Conservation (phyloP, 2,888 invertebrate genomes). For the Tetragnatha montana region DNA sequence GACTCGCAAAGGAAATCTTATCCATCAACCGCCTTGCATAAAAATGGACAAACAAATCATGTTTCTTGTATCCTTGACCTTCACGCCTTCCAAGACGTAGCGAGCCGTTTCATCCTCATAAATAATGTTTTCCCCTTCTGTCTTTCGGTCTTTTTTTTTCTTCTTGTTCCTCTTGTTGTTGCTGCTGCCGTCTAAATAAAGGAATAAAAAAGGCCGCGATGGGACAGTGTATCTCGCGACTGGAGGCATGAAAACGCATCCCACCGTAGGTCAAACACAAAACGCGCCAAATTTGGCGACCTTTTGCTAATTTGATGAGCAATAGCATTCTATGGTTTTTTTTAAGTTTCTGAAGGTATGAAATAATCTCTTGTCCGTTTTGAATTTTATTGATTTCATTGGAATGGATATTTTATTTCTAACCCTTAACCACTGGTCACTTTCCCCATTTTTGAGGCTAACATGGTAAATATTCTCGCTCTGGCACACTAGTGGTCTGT, state of each 20-base stretch:
- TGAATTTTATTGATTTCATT: no score
- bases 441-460: no score
- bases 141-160: slow-evolving; percentile 15
- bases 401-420: no score
- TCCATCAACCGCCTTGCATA: slow-evolving; percentile 32
- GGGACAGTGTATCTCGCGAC: not conserved
- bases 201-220: not conserved
- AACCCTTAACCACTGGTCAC: no score
- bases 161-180: slow-evolving; percentile 44
- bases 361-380: no score
- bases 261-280: no score
- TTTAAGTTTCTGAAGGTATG: no score
- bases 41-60: slow-evolving; percentile 52
- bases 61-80: slow-evolving; percentile 49
- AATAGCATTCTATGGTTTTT: no score
- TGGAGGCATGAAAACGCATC: not conserved
- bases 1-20: slow-evolving; percentile 25
- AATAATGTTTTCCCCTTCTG: slow-evolving; percentile 21
- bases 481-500: no score
- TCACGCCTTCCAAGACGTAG: slow-evolving; percentile 29
- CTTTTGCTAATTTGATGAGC: no score
- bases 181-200: slow-evolving; percentile 40
- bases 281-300: no score
- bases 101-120: slow-evolving; percentile 8
- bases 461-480: no score